Base-by-base conservation (phyloP, 1,140 invertebrate genomes). In the Adoxophyes honmai region DNA sequence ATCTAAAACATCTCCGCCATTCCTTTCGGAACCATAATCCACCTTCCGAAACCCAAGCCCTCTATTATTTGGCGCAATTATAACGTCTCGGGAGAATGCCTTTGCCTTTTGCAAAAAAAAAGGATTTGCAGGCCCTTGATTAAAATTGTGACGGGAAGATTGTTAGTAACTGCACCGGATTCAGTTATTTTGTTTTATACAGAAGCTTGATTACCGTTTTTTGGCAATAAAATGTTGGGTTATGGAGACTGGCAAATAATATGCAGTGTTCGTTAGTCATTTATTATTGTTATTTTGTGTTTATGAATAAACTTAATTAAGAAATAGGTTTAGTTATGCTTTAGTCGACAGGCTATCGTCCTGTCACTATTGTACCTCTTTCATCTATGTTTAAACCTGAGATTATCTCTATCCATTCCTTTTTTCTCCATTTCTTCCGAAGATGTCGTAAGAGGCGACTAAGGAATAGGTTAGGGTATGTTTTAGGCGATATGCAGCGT, bases 121-220 rank as follows among this genome's bases (percentile, higher is more conserved):
- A 85, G 81, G 82, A 81, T 77, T 68, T 68, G 75, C 67, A 60
- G 65, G 57, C 63, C 74, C 64, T 86, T 88, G 80, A 88, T 88
- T 88, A 86, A 88, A 88, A 82, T 75, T 79, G 82, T 83, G 78
- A 87, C 81, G 72, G 74, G 76, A 71, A 81, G 82, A 87, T 87
- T 87, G 82, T 76, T 53, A 28, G 39, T 11, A 48, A 16, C 16
- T 18, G 28, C 21, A 21, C 42, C 16, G 13, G 2, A 11, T 52
- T 52, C 34, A 13, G 11, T 14, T 35, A 34, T 52, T 52, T 52
- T 13, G 51, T 14, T 52, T 52, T 15, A 33, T 48, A 9, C 42
- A 48, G 42, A 48, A 48, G 42, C 42, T 48, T 48, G 42, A 48
- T 48, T 48, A 48, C 1, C 16, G 15, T 48, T 48, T 48, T 48